Percentiles rank a stretch among this genome's conserved stretches.
These are phyloP conservation scores for Amphilophus citrinellus DNA, from an alignment of 2,113 vertebrate species.

Conservation along the genomic window DNA sequence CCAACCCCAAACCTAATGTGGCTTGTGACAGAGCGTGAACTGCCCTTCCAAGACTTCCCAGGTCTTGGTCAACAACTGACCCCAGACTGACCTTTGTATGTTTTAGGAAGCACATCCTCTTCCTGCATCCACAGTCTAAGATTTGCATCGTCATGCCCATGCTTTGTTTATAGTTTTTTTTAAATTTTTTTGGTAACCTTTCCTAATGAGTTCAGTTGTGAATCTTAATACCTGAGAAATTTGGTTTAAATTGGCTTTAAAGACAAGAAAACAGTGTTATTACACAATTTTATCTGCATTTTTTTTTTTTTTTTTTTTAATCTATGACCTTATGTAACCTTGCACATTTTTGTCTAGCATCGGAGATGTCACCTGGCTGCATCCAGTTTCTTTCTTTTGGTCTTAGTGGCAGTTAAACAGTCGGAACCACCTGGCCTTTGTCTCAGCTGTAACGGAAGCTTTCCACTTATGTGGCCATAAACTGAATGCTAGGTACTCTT, in stretches of 20 bases:
- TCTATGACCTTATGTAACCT: background rate
- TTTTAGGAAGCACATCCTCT: background rate
- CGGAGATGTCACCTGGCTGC: background rate
- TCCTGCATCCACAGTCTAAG: background rate
- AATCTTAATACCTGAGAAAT: background rate
- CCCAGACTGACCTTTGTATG: slow-evolving; percentile 25
- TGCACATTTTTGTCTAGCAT: background rate
- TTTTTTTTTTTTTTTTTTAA: background rate
- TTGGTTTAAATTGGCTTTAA: background rate
- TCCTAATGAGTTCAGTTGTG: background rate
- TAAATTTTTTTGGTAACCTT: no score
- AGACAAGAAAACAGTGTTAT: background rate
- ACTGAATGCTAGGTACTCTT: slow-evolving; percentile 45
- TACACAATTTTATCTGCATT: background rate
- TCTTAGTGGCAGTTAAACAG: slow-evolving; percentile 56
- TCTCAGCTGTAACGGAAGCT: slow-evolving; percentile 66
- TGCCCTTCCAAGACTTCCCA: background rate
- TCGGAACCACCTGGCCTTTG: slow-evolving; percentile 48
- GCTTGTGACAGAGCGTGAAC: background rate
- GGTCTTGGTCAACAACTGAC: slow-evolving; percentile 26
- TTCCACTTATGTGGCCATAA: slow-evolving; percentile 60
- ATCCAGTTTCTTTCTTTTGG: background rate
- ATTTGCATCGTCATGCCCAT: background rate
- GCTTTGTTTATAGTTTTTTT: background rate
- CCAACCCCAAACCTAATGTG: background rate